These are phyloP conservation scores for Dicroscelio sp. DNA, from an alignment of 2,888 invertebrate species.

Conservation along the genomic window DNA sequence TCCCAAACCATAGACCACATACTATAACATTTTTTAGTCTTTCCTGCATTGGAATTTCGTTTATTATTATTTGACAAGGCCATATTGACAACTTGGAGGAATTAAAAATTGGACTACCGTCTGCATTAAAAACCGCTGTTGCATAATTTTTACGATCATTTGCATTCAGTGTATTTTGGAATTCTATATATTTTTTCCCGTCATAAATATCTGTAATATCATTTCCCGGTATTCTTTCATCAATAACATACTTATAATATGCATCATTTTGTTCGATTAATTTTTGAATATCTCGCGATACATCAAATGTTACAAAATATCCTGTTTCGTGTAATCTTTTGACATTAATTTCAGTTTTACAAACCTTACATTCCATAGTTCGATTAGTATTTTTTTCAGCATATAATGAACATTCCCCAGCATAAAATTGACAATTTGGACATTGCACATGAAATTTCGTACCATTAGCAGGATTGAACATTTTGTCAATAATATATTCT, in stretches of 20 bases:
- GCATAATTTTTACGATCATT: constrained; percentile 44
- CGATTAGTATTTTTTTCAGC: neutral
- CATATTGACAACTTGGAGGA: constrained; percentile 43
- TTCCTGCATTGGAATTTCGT: constrained; percentile 32
- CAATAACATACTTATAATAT: neutral
- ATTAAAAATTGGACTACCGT: constrained; percentile 67
- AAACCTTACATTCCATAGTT: neutral
- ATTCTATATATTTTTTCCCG: constrained; percentile 51
- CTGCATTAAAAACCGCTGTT: constrained; percentile 62
- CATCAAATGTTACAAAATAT: constrained; percentile 30
- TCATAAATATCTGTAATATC: constrained; percentile 24
- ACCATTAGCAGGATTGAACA: neutral
- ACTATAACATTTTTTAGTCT: constrained; percentile 59
- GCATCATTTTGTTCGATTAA: neutral
- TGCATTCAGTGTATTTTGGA: constrained; percentile 37
- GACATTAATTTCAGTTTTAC: constrained; percentile 12
- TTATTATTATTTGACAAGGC: constrained; percentile 6
- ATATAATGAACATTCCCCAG: neutral
- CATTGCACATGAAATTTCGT: neutral
- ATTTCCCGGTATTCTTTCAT: neutral
- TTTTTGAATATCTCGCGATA: neutral
- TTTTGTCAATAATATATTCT: neutral
- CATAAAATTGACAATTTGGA: neutral
- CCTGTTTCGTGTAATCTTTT: neutral
- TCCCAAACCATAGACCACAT: constrained; percentile 35